A percentile compares a stretch with the other conserved stretches of the same genome.
phyloP scores from a whole-genome alignment of 2,888 invertebrate genomes.

The Leptopilina myrica region DNA sequence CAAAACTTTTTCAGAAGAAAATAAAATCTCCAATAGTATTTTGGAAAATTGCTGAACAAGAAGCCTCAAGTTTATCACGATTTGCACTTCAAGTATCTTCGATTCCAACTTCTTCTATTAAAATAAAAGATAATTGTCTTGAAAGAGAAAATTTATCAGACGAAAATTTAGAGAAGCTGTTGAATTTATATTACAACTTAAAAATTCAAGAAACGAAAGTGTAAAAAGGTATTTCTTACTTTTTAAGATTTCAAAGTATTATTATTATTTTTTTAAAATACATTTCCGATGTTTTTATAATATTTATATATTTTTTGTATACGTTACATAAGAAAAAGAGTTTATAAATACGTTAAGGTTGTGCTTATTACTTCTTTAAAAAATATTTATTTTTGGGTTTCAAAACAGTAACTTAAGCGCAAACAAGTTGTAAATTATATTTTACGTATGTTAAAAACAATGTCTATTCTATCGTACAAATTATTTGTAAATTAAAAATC shows the following conservation, averaged over 20 bases:
- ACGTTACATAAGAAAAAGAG: too few species aligned
- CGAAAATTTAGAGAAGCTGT: background rate
- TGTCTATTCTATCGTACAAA: background rate
- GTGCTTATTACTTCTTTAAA: too few species aligned
- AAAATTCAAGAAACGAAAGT: too few species aligned
- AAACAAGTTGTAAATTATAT: too few species aligned
- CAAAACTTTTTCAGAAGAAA: background rate
- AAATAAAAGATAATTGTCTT: background rate
- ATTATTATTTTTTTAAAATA: too few species aligned
- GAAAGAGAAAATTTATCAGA: background rate
- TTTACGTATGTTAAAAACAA: constrained; percentile 2
- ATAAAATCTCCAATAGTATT: background rate
- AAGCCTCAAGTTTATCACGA: background rate
- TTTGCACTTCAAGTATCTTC: background rate
- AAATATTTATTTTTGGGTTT: too few species aligned
- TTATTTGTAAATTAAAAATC: background rate
- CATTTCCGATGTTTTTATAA: too few species aligned
- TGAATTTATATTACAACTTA: background rate
- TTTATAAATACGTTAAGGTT: too few species aligned
- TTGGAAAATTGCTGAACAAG: background rate
- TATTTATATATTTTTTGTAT: too few species aligned
- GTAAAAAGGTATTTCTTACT: too few species aligned
- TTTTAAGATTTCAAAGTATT: too few species aligned
- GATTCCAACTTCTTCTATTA: background rate
- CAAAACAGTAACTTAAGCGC: too few species aligned